A percentile compares a stretch with the other conserved stretches of the same genome.
These are phyloP conservation scores for Acleris emargana DNA, from an alignment of 2,888 invertebrate genomes.

Conservation along the genomic window DNA sequence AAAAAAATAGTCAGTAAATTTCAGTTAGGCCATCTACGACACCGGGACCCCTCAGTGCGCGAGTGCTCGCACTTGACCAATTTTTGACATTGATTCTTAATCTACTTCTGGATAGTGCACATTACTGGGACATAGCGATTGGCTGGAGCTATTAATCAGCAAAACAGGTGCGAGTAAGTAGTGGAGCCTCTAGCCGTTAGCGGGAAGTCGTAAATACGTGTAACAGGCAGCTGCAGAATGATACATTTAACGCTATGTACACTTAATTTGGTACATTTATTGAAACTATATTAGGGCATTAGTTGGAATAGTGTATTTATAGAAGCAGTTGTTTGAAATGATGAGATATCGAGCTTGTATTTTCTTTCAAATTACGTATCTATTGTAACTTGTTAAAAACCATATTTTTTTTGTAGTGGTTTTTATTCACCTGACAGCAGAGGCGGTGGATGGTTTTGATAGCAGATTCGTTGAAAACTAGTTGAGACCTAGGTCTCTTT, in stretches of 20 bases:
- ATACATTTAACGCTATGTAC: conserved; percentile 47
- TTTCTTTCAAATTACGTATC: too few species aligned
- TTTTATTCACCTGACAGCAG: too few species aligned
- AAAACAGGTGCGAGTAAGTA: conserved; percentile 69
- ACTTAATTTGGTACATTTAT: conserved; percentile 64
- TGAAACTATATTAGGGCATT: conserved; percentile 43
- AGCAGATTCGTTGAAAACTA: too few species aligned
- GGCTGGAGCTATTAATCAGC: conserved; percentile 70
- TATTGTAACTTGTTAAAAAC: too few species aligned
- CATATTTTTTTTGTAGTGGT: too few species aligned
- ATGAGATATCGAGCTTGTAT: too few species aligned
- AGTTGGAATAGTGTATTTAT: conserved; percentile 23
- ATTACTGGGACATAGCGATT: conserved; percentile 67
- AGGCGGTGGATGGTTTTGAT: too few species aligned
- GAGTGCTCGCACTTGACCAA: too few species aligned
- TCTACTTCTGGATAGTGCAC: conserved; percentile 51
- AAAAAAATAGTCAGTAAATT: too few species aligned
- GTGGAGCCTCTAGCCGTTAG: conserved; percentile 60
- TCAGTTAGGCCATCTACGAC: too few species aligned
- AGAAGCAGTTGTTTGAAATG: not conserved
- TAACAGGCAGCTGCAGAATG: conserved; percentile 66
- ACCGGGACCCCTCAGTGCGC: too few species aligned
- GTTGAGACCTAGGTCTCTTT: too few species aligned
- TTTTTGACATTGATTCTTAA: not conserved
- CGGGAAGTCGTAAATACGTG: conserved; percentile 78